Base-by-base conservation (phyloP, 2,113 vertebrate genomes). In the Pluvialis apricaria region DNA sequence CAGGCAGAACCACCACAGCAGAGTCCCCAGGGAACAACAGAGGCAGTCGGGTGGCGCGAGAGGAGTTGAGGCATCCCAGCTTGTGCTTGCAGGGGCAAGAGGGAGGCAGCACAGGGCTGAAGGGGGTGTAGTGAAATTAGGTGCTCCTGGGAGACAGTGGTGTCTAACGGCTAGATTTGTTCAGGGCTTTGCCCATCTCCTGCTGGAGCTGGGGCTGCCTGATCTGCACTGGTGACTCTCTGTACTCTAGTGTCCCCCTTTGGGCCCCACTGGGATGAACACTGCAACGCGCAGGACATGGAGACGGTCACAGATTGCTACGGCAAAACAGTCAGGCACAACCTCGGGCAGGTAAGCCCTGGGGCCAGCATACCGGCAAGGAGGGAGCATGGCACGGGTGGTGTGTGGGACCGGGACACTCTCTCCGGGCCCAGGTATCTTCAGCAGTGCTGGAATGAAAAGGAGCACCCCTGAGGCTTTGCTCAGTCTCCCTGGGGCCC, bases 321-420 rank as follows among this genome's bases (percentile, higher is more conserved):
- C 82, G 36, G 1, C 15, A 32, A 1, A 18, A 82, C 49, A 7
- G 58, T 64, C 29, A 18, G 1, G 77, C 71, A 52, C 36, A 95
- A 62, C 77, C 24, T 90, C 1, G 2, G 12, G 34, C 65, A 73
- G 82, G 94, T 92, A 38, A 86, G 82, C 24, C 10, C n/a, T 38
- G 54, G 28, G 57, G 40, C 14, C 65, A 40, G 25, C 2, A 0
- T 10, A 18, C 3, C 7, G 0, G 49, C 31, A 11, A 72, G 66
- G 32, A 60, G 31, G 65, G 58, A 83, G 51, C 16, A 10, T 6
- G n/a, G 47, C 65, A 51, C 1, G 0, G 21, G 57, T 16, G 2
- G 12, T 3, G n/a, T 7, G 16, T 25, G 32, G 29, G 54, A 15
- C 40, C 1, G 2, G 29, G n/a, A 49, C 6, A 2, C 25, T 31